Evolutionary conservation across 1,140 invertebrate species (phyloP), one percentile per base, ranked within the genome.

Genomic region (Prorops nasuta): DNA sequence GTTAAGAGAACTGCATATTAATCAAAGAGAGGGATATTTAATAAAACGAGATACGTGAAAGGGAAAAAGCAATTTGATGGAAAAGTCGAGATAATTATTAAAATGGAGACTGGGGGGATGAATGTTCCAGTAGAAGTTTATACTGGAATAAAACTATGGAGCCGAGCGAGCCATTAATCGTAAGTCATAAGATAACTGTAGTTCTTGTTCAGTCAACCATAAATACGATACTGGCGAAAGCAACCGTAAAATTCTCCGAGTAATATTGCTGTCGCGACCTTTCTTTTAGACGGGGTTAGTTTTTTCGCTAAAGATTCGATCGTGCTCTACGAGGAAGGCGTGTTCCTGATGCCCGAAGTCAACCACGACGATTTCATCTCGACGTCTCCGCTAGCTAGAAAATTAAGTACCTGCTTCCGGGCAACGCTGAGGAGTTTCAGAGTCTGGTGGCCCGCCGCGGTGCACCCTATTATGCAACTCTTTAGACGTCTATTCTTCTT

Each of bases 401-500:
- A 37, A 16, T 28, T 9, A 3, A 3, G 31, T 21, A 19, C 10
- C 18, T 38, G 28, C 19, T 17, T 12, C 16, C 14, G 42, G 38
- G 17, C 9, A 6, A 15, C 15, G 18, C 20, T 38, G 35, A 17
- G 20, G 15, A 17, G 10, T 8, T n/a, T 16, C 20, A 39, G 35
- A 12, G 19, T 31, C 41, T 14, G 15, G 19, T 28, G 24, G 4
- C 24, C 10, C 24, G 31, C 15, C 35, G 39, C 28, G 9, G n/a
- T n/a, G n/a, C n/a, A 21, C 42, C 22, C 53, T 45, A 59, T 64
- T 60, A 62, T 54, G 51, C 21, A 51, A 57, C 49, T 54, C 54
- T 62, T 64, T 52, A 60, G 53, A 45, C 32, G 37, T 46, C 49
- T 54, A 65, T 61, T 65, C 62, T 63, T 63, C 47, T 54, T 47